Evolutionary conservation across 2,888 invertebrate species (phyloP).

Genomic region (Neria commutata): DNA sequence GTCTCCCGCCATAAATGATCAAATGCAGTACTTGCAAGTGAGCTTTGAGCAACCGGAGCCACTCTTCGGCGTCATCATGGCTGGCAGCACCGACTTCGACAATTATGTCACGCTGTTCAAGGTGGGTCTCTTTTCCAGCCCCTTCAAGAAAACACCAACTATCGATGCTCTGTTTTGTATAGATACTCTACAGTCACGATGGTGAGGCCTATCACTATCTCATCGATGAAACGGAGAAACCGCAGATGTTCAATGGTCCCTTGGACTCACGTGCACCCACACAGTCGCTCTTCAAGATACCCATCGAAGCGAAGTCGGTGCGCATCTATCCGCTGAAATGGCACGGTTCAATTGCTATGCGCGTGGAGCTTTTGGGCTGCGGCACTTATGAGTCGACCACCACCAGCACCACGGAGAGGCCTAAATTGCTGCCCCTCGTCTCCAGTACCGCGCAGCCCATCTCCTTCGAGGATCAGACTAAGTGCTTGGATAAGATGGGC

Average conservation of each 20-base stretch:
- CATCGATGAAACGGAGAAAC: constrained; percentile 63
- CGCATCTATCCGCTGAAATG: constrained; percentile 77
- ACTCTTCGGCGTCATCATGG: constrained; percentile 75
- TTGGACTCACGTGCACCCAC: constrained; percentile 66
- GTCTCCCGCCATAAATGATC: constrained; percentile 69
- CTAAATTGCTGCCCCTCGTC: neutral
- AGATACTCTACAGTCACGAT: constrained; percentile 71
- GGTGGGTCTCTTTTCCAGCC: constrained; percentile 41
- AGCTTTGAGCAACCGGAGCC: constrained; percentile 70
- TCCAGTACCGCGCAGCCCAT: neutral
- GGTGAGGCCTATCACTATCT: constrained; percentile 69
- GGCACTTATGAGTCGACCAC: constrained; percentile 28
- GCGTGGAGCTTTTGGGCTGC: constrained; percentile 80
- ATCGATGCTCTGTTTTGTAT: neutral
- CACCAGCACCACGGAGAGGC: neutral
- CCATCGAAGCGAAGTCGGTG: constrained; percentile 77
- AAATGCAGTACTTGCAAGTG: constrained; percentile 74
- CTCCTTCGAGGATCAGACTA: constrained; percentile 28
- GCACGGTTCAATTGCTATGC: constrained; percentile 72
- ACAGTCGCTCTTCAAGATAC: constrained; percentile 71
- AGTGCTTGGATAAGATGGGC: constrained; percentile 78
- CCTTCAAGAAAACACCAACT: neutral
- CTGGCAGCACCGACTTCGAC: constrained; percentile 72
- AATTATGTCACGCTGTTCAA: constrained; percentile 81
- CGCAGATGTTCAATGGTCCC: constrained; percentile 77